A percentile compares a stretch with the other conserved stretches of the same genome.
Evolutionary conservation across 2,888 invertebrate species (phyloP).

Genomic region (Scelioninae gen. 1): DNA sequence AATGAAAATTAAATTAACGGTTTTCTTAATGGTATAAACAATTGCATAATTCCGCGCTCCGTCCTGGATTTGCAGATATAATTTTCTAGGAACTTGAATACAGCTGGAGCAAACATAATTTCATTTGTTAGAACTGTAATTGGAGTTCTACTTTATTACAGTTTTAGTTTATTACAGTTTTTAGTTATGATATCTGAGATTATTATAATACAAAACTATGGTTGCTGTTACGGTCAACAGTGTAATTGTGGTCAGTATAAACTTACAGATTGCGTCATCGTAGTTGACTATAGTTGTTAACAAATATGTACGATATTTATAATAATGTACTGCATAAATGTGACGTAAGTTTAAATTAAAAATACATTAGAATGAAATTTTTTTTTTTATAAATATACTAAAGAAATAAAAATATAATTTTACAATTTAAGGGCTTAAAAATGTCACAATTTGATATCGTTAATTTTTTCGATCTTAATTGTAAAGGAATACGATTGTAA

Average conservation of each 20-base stretch:
- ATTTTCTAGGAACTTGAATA: conserved; percentile 16
- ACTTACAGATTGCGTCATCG: conserved; percentile 7
- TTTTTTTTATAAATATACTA: too few relatives aligned
- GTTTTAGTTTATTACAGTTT: conserved; percentile 27
- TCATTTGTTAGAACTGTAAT: conserved; percentile 23
- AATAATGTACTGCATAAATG: neutral
- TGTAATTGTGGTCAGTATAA: conserved; percentile 19
- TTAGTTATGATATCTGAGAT: conserved; percentile 15
- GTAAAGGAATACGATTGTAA: too few relatives aligned
- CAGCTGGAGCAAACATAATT: conserved; percentile 17
- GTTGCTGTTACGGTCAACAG: conserved; percentile 9
- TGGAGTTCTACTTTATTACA: conserved; percentile 30
- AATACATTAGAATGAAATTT: too few relatives aligned
- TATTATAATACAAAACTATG: conserved; percentile 21
- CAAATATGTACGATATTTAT: neutral
- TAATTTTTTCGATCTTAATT: too few relatives aligned
- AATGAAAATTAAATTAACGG: neutral
- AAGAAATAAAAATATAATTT: too few relatives aligned
- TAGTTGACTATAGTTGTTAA: conserved; percentile 1
- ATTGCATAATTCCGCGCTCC: neutral
- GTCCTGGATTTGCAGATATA: neutral
- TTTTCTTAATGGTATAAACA: conserved; percentile 9
- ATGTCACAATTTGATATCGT: too few relatives aligned
- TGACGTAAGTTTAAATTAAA: too few relatives aligned
- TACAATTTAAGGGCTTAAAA: too few relatives aligned